Evolutionary conservation across 2,888 invertebrate genomes (phyloP).

Genomic region (Acanthosepion pharaonis): DNA sequence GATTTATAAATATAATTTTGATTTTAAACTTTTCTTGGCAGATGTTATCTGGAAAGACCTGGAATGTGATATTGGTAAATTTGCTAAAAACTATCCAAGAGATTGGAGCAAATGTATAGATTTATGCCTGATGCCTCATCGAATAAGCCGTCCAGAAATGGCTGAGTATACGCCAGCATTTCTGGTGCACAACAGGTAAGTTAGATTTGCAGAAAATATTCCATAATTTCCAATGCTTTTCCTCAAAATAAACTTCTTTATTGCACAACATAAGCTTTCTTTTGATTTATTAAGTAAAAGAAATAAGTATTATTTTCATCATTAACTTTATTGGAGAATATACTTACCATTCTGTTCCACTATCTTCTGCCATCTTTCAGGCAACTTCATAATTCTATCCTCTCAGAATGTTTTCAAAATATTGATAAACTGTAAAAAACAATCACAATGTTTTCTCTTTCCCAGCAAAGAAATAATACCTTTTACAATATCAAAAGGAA

Average conservation of each 20-base stretch:
- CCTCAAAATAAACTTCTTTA: background rate
- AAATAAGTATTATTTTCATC: too few relatives aligned
- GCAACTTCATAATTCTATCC: too few relatives aligned
- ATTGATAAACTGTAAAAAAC: too few relatives aligned
- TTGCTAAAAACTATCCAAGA: slow-evolving; percentile 54
- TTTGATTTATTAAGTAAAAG: too few relatives aligned
- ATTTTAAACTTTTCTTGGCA: slow-evolving; percentile 36
- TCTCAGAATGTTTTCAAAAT: too few relatives aligned
- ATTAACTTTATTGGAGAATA: too few relatives aligned
- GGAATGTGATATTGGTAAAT: slow-evolving; percentile 51
- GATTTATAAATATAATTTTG: background rate
- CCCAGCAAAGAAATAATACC: too few relatives aligned
- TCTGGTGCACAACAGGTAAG: slow-evolving; percentile 55
- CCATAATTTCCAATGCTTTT: background rate
- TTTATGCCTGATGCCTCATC: slow-evolving; percentile 57
- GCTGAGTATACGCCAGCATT: slow-evolving; percentile 59
- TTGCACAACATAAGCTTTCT: too few relatives aligned
- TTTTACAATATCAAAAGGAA: too few relatives aligned
- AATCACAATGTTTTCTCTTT: too few relatives aligned
- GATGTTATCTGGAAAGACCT: slow-evolving; percentile 58
- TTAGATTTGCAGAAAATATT: background rate
- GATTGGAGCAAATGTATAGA: slow-evolving; percentile 59
- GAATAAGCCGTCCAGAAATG: slow-evolving; percentile 55
- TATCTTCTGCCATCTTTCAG: too few relatives aligned
- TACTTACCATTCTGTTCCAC: too few relatives aligned